Percentiles rank a stretch among this genome's conserved stretches.
Conservation (phyloP, 2,113 vertebrate genomes). For the Burhinus bistriatus region DNA sequence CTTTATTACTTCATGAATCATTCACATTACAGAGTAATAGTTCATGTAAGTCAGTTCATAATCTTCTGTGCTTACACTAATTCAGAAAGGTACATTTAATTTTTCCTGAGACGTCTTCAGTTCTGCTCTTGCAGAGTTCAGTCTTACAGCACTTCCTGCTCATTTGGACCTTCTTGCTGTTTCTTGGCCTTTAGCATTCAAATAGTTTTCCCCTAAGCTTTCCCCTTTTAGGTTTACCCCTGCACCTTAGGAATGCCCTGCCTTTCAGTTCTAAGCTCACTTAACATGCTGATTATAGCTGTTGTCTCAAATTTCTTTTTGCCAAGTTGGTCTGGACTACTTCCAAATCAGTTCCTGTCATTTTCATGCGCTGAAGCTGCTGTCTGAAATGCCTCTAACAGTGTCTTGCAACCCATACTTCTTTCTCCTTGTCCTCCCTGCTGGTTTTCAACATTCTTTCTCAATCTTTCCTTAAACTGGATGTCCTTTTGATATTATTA, state of each 20-base stretch:
- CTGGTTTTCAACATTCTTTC: background rate
- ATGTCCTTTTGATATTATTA: background rate
- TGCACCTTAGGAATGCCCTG: background rate
- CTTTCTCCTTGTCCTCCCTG: background rate
- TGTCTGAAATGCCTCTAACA: background rate
- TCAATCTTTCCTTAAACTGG: background rate
- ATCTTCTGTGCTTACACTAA: slow-evolving; percentile 34
- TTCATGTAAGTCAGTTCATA: slow-evolving; percentile 27
- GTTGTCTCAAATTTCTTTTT: slow-evolving; percentile 3
- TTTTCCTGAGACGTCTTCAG: background rate
- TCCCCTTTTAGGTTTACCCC: background rate
- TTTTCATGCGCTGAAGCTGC: background rate
- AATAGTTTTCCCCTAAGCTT: background rate
- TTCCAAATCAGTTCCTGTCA: background rate
- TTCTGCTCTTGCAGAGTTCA: background rate
- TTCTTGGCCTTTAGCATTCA: background rate
- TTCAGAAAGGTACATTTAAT: slow-evolving; percentile 36
- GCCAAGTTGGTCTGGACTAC: background rate
- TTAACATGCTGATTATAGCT: background rate
- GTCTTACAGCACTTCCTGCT: background rate
- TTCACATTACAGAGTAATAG: slow-evolving; percentile 30
- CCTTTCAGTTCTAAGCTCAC: background rate
- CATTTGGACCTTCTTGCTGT: background rate
- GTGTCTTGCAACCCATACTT: background rate
- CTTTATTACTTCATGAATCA: slow-evolving; percentile 56